phyloP scores from a whole-genome alignment of 1,140 invertebrate genomes.

The Agraylea sexmaculata region DNA sequence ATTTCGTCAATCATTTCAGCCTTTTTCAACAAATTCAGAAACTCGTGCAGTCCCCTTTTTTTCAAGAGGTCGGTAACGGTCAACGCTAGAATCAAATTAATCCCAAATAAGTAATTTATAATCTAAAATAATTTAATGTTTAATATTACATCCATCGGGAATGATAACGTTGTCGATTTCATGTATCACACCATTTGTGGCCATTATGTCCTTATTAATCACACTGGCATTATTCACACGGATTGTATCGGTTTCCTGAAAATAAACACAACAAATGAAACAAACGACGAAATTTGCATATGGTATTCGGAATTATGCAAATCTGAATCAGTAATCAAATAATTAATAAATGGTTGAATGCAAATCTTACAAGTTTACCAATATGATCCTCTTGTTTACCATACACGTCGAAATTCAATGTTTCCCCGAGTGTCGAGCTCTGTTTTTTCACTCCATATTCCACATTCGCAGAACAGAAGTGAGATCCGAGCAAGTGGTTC shows the following conservation, averaged over 20 bases:
- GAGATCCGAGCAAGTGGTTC: slow-evolving; percentile 4
- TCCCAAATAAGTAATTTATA: neutral
- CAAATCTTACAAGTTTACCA: too few species aligned
- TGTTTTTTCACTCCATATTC: too few species aligned
- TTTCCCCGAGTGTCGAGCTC: too few species aligned
- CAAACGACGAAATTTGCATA: too few species aligned
- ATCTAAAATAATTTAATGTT: slow-evolving; percentile 21
- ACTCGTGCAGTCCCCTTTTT: slow-evolving; percentile 21
- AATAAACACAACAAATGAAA: too few species aligned
- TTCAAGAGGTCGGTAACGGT: slow-evolving; percentile 20
- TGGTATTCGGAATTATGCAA: too few species aligned
- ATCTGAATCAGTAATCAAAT: too few species aligned
- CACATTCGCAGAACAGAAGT: slow-evolving; percentile 5
- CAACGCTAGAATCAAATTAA: slow-evolving; percentile 18
- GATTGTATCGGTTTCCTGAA: neutral
- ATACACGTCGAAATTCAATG: too few species aligned
- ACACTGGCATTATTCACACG: slow-evolving; percentile 34
- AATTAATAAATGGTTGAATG: too few species aligned
- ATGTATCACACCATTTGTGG: slow-evolving; percentile 53
- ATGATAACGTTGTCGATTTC: slow-evolving; percentile 48
- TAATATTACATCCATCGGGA: slow-evolving; percentile 29
- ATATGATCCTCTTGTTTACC: too few species aligned
- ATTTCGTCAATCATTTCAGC: slow-evolving; percentile 13
- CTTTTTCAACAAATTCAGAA: slow-evolving; percentile 10
- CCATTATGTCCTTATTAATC: slow-evolving; percentile 29